Evolutionary conservation across 2,888 invertebrate species (phyloP), one percentile per base, ranked within the genome.

Genomic region (Drosophila antonietae): DNA sequence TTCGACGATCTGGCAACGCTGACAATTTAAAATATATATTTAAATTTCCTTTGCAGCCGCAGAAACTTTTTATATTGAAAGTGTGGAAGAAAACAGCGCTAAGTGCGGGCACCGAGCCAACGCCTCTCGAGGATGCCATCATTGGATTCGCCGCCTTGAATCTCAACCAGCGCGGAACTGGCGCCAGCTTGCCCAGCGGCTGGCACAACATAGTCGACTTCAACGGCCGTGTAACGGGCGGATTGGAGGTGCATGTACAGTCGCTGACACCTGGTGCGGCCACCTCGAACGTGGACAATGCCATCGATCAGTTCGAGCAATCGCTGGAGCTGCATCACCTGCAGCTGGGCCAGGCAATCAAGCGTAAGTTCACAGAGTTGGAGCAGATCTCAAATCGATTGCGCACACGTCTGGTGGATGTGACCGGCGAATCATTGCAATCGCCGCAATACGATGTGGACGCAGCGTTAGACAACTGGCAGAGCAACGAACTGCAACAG

Each of bases 131-230:
- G 66, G 95, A 95, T 88, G 92, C 93, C 9, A 94, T 95, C 0
- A 92, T 95, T 60, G 95, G 95, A 6, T 94, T 95, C 89, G 94
- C 94, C 14, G 93, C 94, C 46, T 90, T 95, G 31, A 95, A 95
- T 91, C 90, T 95, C 46, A 80, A 93, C 23, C 94, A 94, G 6
- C 93, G 94, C 75, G 93, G 94, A n/a, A 39, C 31, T 5, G 73
- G 62, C 18, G 51, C 18, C 1, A 60, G 63, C 12, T 93, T 93
- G 39, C 93, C 95, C 56, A 94, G 93, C 55, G 95, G 95, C n/a
- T 95, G 95, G 94, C 95, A 94, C 83, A 94, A 95, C 86, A 94
- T 95, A 53, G 93, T 94, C n/a, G 95, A 95, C 81, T 94, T 95
- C 75, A 93, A 90, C 80, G 93, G 93, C 8, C 93, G 93, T 60